phyloP scores from a whole-genome alignment of 2,797 vertebrate species.

The Gallinago solitaria region DNA sequence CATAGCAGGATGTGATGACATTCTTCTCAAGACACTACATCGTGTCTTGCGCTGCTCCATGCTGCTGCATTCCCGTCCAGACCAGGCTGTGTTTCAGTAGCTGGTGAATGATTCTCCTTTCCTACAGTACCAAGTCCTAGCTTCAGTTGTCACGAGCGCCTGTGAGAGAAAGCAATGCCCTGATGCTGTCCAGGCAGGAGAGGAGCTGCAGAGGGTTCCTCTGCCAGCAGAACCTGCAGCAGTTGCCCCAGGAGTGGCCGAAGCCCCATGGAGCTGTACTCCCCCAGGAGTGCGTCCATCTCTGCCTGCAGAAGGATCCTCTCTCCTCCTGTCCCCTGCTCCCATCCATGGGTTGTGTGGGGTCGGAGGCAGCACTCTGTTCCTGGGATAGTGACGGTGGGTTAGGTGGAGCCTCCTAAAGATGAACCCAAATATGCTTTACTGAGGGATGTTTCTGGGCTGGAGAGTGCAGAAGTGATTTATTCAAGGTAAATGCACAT shows the following conservation, averaged over 20 bases:
- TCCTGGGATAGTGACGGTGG: fast-evolving
- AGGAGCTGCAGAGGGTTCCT: background rate
- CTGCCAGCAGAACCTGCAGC: background rate
- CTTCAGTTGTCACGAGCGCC: background rate
- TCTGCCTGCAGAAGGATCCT: background rate
- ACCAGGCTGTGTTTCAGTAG: background rate
- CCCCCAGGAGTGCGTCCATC: background rate
- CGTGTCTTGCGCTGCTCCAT: background rate
- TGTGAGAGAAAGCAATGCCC: background rate
- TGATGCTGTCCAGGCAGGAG: background rate
- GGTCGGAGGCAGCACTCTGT: background rate
- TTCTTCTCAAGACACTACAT: background rate
- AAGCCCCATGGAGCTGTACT: background rate
- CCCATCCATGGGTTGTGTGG: fast-evolving
- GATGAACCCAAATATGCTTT: background rate
- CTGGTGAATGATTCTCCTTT: background rate
- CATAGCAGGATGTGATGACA: background rate
- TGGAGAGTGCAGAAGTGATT: background rate
- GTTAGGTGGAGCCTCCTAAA: background rate
- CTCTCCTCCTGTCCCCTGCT: background rate
- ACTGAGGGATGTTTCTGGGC: background rate
- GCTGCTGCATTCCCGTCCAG: background rate
- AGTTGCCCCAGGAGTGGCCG: background rate
- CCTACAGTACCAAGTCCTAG: background rate
- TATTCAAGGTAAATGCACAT: constrained; percentile 30